phyloP scores from a whole-genome alignment of 2,797 vertebrate species.

The Epinephelus awoara region DNA sequence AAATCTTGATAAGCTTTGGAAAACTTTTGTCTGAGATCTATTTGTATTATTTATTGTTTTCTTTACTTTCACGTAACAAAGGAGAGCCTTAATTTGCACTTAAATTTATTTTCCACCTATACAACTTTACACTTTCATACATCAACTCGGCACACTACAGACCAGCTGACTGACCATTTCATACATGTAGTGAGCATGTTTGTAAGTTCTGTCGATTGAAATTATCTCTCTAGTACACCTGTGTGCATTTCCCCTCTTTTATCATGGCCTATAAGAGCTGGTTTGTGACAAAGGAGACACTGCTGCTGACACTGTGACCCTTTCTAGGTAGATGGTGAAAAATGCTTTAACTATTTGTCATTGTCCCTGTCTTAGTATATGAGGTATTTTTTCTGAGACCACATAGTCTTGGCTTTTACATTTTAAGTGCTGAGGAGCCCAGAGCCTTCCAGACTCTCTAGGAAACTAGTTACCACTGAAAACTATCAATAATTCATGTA shows the following conservation, averaged over 20 bases:
- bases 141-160: not conserved
- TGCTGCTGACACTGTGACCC: not conserved
- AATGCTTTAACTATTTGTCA: not conserved
- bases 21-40: constrained; percentile 2
- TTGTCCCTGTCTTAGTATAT: not conserved
- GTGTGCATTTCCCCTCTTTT: not conserved
- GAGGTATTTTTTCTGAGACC: not conserved
- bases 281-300: not conserved
- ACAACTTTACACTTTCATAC: not conserved
- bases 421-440: not conserved
- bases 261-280: not conserved
- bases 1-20: constrained; percentile 44
- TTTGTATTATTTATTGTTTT: not conserved
- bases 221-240: not conserved
- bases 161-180: not conserved
- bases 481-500: not conserved
- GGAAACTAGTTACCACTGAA: not conserved
- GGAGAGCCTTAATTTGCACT: no score
- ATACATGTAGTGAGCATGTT: not conserved
- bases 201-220: not conserved
- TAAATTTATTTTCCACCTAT: no score
- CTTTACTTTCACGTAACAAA: not conserved
- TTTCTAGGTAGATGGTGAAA: not conserved
- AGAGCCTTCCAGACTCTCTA: not conserved
- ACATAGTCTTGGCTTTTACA: not conserved